These are phyloP conservation scores for Hemicordylus capensis DNA, from an alignment of 2,113 vertebrate species.

Conservation along the genomic window DNA sequence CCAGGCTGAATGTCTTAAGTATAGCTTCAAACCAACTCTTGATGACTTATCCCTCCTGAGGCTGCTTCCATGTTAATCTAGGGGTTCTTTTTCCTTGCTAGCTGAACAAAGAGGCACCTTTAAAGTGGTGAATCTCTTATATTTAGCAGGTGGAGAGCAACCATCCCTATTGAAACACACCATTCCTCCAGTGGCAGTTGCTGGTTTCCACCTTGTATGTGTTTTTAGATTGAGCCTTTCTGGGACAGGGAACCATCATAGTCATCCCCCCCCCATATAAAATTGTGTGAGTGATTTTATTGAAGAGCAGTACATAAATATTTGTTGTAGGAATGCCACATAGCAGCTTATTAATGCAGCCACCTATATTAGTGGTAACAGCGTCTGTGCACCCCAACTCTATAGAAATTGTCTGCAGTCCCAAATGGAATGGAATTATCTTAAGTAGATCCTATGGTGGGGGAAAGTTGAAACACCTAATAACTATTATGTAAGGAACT, in stretches of 20 bases:
- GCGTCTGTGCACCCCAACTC: background rate
- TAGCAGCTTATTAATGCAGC: background rate
- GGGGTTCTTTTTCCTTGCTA: no score
- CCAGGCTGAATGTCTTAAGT: background rate
- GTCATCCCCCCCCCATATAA: no score
- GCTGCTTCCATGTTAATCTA: background rate
- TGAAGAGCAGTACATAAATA: background rate
- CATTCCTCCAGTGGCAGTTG: no score
- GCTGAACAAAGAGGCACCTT: no score
- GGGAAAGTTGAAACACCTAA: background rate
- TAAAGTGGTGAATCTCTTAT: no score
- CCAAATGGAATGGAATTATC: no score
- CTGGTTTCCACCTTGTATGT: no score
- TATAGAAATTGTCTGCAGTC: background rate
- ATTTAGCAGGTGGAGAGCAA: no score
- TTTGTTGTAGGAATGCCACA: background rate
- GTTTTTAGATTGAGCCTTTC: no score
- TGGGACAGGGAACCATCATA: no score
- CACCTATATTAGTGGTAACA: background rate
- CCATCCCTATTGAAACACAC: background rate
- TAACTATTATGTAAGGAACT: background rate
- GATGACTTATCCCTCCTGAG: background rate
- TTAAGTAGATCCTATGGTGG: background rate
- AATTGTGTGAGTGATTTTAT: no score
- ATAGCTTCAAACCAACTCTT: background rate